Base-by-base conservation (phyloP, 2,797 vertebrate species). In the Denticeps clupeoides region DNA sequence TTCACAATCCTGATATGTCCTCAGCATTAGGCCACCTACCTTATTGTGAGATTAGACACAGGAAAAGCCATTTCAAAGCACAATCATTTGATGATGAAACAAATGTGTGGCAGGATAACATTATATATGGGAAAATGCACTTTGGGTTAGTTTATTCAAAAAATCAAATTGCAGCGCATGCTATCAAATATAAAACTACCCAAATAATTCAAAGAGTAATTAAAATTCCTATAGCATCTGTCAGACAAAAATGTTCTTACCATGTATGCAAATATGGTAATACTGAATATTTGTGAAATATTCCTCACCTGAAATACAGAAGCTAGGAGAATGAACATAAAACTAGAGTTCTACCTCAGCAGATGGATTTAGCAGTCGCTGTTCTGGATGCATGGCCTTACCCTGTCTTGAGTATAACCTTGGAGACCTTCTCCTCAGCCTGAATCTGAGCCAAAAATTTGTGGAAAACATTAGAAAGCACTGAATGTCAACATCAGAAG, bases 401-500 rank as follows among this genome's bases (percentile, higher is more conserved):
- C 21, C 45, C n/a, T 32, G 51, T 57, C 45, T 48, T 28, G 47
- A 60, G 33, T 5, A 51, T 46, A 41, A 44, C 51, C 40, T 45
- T 21, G 27, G 25, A 51, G 53, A 33, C 12, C 59, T 40, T 45
- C 6, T 41, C 35, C 50, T 45, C 23, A 25, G 45, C 37, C 24
- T 31, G 56, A 56, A 32, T 32, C 41, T 29, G 40, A 28, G 40
- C 29, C 31, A 53, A 50, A 55, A 40, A 40, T 59, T 37, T 57
- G 56, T 59, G 51, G 65, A 62, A 57, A 59, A 47, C 45, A 51
- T 62, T 56, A 53, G 62, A 59, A 59, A 56, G 51, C 38, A 45
- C 24, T 47, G 37, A 62, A n/a, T 22, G 41, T 11, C n/a, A n/a
- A n/a, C n/a, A n/a, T n/a, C n/a, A n/a, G n/a, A n/a, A n/a, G n/a